Evolutionary conservation across 1,140 invertebrate genomes (phyloP).

Genomic region (Hypsibius dujardini): DNA sequence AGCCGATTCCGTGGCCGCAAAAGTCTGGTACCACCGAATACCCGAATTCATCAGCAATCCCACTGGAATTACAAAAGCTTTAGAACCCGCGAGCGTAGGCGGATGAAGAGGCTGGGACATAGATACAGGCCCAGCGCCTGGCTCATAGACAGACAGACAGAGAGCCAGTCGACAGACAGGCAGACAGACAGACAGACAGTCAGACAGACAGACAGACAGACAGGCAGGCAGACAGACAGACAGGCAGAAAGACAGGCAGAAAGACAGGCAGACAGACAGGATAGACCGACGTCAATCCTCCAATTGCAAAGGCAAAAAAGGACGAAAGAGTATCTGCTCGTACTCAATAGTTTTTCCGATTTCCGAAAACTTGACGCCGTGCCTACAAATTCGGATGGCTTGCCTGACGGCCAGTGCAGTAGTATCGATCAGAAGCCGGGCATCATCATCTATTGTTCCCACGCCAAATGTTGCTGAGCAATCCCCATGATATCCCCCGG

Average conservation of each 20-base stretch:
- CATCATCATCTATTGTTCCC: constrained; percentile 57
- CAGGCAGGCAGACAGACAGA: too few relatives aligned
- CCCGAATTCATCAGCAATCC: constrained; percentile 42
- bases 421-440: constrained; percentile 45
- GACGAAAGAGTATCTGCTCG: constrained; percentile 21
- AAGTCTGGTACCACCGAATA: constrained; percentile 56
- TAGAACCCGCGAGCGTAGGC: too few relatives aligned
- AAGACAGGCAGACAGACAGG: too few relatives aligned
- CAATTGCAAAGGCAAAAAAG: too few relatives aligned
- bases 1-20: constrained; percentile 77
- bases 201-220: too few relatives aligned
- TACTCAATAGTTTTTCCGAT: constrained; percentile 46
- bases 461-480: constrained; percentile 69
- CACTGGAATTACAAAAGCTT: constrained; percentile 21
- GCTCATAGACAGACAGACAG: too few relatives aligned
- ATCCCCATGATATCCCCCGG: constrained; percentile 75
- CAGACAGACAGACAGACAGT: too few relatives aligned
- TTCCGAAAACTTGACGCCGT: constrained; percentile 47
- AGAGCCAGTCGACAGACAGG: too few relatives aligned
- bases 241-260: too few relatives aligned
- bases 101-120: too few relatives aligned
- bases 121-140: too few relatives aligned
- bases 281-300: too few relatives aligned
- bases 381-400: constrained; percentile 57
- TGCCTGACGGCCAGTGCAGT: constrained; percentile 51